A percentile compares a stretch with the other conserved stretches of the same genome.
These are phyloP conservation scores for Conopomorpha cramerella DNA, from an alignment of 1,140 invertebrate genomes.

Conservation along the genomic window DNA sequence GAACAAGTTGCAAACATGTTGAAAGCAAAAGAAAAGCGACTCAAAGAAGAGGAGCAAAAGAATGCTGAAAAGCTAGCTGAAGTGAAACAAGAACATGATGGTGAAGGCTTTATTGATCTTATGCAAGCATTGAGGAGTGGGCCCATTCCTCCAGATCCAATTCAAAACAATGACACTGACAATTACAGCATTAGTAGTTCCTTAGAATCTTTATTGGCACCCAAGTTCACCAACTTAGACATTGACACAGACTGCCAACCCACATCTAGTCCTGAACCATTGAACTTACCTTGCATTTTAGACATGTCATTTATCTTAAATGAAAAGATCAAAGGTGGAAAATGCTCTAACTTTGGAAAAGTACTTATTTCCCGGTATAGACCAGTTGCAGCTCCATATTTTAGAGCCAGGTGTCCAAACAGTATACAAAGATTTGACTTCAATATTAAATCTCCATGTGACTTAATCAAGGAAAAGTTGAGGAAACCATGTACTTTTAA, in stretches of 20 bases:
- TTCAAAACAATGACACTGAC: slow-evolving; percentile 6
- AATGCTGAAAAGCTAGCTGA: no score
- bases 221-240: slow-evolving; percentile 18
- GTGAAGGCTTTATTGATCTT: slow-evolving; percentile 26
- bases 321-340: slow-evolving; percentile 16
- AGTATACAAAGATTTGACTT: slow-evolving; percentile 29
- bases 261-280: slow-evolving; percentile 10
- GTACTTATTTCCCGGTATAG: slow-evolving; percentile 19
- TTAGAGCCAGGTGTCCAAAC: slow-evolving; percentile 13
- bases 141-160: not conserved
- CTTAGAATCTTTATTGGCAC: slow-evolving; percentile 23
- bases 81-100: slow-evolving; percentile 9
- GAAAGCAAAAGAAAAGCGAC: slow-evolving; percentile 26
- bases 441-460: slow-evolving; percentile 30
- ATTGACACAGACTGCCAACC: slow-evolving; percentile 9
- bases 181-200: slow-evolving; percentile 23
- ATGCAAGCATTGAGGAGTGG: slow-evolving; percentile 22
- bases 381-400: slow-evolving; percentile 23
- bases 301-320: slow-evolving; percentile 33
- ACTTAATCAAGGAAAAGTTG: slow-evolving; percentile 27
- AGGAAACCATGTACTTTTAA: slow-evolving; percentile 12
- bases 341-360: slow-evolving; percentile 36
- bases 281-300: slow-evolving; percentile 21
- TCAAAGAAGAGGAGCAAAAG: slow-evolving; percentile 19
- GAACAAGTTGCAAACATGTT: slow-evolving; percentile 36